Conservation (phyloP, 2,797 vertebrate species). For the Eulemur mongoz region DNA sequence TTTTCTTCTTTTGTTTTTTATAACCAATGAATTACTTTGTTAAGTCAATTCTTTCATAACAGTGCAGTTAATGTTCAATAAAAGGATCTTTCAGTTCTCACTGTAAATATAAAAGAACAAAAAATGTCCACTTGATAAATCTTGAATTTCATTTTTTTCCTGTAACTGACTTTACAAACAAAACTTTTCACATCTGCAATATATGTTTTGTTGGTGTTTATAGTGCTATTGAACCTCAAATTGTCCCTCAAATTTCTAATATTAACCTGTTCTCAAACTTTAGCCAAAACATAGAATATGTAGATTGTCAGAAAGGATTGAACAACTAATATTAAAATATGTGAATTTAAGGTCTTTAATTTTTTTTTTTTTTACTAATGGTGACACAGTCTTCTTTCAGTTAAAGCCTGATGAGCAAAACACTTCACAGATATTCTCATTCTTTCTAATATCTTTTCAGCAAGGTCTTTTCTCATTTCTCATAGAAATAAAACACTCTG, state of each 20-base stretch:
- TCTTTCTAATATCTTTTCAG: not conserved
- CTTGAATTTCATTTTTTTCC: not conserved
- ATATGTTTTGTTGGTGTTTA: not conserved
- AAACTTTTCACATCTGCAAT: not conserved
- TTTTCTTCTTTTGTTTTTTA: not conserved
- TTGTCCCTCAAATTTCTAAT: not conserved
- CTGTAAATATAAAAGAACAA: not conserved
- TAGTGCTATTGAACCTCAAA: not conserved
- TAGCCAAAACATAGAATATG: not conserved
- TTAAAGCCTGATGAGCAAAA: not conserved
- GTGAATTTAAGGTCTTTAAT: not conserved
- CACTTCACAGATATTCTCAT: not conserved
- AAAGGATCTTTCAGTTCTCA: not conserved
- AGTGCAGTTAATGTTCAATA: not conserved
- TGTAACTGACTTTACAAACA: constrained; percentile 21
- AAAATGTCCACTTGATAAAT: not conserved
- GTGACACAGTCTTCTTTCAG: not conserved
- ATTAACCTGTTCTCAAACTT: constrained; percentile 15
- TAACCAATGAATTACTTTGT: not conserved
- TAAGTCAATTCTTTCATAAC: not conserved
- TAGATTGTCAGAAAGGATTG: not conserved
- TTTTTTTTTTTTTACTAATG: not conserved
- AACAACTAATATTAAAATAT: not conserved
- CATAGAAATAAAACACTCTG: not conserved
- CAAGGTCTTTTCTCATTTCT: not conserved